Evolutionary conservation across 2,113 vertebrate genomes (phyloP), one percentile per base, ranked within the genome.

Genomic region (Oreocharis arfaki): DNA sequence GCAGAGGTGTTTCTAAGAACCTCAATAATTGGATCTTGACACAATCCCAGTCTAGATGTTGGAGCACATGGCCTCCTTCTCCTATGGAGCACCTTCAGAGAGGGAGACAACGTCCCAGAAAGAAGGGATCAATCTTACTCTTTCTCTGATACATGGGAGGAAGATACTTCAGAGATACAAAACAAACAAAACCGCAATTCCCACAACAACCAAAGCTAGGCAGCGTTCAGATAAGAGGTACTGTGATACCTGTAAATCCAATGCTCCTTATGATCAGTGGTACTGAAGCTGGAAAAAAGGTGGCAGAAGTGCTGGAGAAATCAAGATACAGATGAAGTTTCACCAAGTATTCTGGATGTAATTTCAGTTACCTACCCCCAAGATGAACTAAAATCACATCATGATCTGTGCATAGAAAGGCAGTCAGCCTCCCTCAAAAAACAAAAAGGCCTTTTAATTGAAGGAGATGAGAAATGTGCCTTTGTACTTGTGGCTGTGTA

Each of bases 401-500:
- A 6, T 4, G 10, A 64, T 56, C 21, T n/a, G 49, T 12, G 22
- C 49, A 79, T 26, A 68, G 39, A 79, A 79, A 33, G 20, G 57
- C 32, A 30, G 44, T 32, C 27, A 28, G 39, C 42, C 37, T 57
- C 64, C 14, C 30, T 42, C 49, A 35, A 39, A 33, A 84, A 90
- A 74, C 52, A 70, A 37, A 78, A 95, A 35, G 28, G 32, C 7
- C 10, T 53, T 52, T 55, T n/a, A 74, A 70, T 6, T 63, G 33
- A 63, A 79, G 20, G 23, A 63, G 15, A 39, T 0, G 0, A 70
- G 30, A 85, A 85, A 65, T 37, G 17, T 79, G 39, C 39, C 44
- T 63, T 23, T 67, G 49, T 59, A 56, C 0, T 0, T n/a, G 41
- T 47, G 33, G 27, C 68, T 63, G 12, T 47, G n/a, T 53, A 88